Percentiles rank a stretch among this genome's conserved stretches.
Conservation (phyloP, 2,113 vertebrate genomes). For the Albula goreensis region DNA sequence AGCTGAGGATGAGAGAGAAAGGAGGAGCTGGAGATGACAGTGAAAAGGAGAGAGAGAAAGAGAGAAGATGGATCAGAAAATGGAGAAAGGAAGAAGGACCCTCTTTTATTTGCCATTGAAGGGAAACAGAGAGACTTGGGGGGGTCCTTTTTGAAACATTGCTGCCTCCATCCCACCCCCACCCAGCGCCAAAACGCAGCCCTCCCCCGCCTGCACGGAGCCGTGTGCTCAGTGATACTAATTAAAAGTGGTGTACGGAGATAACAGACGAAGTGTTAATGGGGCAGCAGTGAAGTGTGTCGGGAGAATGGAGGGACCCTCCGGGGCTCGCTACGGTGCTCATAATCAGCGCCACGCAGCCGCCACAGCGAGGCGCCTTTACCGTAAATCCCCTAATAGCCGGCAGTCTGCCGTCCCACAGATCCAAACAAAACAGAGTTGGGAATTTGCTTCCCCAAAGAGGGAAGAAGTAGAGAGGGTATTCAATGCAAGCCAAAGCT, state of each 20-base stretch:
- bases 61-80: background rate
- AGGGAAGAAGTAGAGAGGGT: background rate
- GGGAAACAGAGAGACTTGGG: conserved; percentile 29
- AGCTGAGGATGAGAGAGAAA: background rate
- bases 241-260: conserved; percentile 73
- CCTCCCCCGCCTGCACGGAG: conserved; percentile 40
- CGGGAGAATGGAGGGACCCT: conserved; percentile 72
- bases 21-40: too few relatives aligned
- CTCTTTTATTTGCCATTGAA: conserved; percentile 6
- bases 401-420: conserved; percentile 31
- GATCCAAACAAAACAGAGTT: conserved; percentile 30
- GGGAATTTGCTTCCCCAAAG: conserved; percentile 1
- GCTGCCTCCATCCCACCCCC: conserved; percentile 40
- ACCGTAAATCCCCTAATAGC: conserved; percentile 67
- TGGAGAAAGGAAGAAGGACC: background rate
- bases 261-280: conserved; percentile 78
- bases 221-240: conserved; percentile 68
- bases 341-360: conserved; percentile 57
- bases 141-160: conserved; percentile 46
- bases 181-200: background rate
- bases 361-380: conserved; percentile 26
- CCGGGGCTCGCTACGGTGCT: conserved; percentile 61
- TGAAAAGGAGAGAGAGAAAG: background rate
- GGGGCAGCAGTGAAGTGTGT: conserved; percentile 72
- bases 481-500: too few relatives aligned